Conservation (phyloP, 2,888 invertebrate species). For the Dryomyza anilis region DNA sequence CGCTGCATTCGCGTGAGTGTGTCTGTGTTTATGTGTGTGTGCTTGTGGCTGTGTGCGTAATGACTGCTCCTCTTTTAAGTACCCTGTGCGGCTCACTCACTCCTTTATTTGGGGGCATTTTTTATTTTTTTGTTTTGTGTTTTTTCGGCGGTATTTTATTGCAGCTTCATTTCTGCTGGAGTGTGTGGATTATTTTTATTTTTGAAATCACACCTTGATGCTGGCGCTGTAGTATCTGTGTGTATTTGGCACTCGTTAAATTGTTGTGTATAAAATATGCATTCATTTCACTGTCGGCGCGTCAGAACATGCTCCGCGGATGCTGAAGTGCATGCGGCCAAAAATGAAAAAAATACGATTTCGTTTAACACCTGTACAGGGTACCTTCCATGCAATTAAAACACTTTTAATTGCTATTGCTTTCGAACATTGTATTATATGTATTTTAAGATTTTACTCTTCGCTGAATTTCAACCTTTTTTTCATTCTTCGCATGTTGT, state of each 20-base stretch:
- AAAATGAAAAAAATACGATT: background rate
- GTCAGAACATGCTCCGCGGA: constrained; percentile 20
- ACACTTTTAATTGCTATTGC: background rate
- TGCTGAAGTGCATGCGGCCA: background rate
- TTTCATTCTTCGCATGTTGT: background rate
- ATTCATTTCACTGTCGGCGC: constrained; percentile 42
- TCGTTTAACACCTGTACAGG: constrained; percentile 2
- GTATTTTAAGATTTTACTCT: too few relatives aligned
- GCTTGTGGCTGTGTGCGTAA: background rate
- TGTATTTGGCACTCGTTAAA: constrained; percentile 18
- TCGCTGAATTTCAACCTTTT: background rate
- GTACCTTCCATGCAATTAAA: background rate
- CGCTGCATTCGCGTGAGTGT: background rate
- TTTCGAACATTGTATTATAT: too few relatives aligned
- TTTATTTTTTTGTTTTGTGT: background rate
- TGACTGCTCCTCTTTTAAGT: constrained; percentile 2
- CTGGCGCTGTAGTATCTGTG: constrained; percentile 17
- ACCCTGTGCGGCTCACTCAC: background rate
- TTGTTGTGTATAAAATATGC: constrained; percentile 31
- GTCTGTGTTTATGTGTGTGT: background rate
- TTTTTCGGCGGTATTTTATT: constrained; percentile 29
- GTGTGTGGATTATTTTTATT: constrained; percentile 24
- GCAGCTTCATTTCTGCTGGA: constrained; percentile 10
- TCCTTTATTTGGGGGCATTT: background rate
- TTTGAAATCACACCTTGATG: constrained; percentile 35